A percentile compares a stretch with the other conserved stretches of the same genome.
These are phyloP conservation scores for Megaptera novaeangliae DNA, from an alignment of 2,113 vertebrate species.

Conservation along the genomic window DNA sequence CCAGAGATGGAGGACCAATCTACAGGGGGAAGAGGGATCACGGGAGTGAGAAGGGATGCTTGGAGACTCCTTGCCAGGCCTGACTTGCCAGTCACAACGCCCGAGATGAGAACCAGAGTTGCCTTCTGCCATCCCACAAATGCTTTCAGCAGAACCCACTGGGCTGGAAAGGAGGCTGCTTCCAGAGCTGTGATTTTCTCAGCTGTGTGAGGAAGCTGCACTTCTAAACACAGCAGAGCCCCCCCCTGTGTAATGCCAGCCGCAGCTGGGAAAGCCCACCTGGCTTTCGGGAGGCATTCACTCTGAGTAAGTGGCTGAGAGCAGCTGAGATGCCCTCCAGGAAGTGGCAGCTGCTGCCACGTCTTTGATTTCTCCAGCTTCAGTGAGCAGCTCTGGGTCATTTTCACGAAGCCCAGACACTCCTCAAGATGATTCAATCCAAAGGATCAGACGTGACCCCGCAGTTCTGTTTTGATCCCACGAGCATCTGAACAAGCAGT, in stretches of 20 bases:
- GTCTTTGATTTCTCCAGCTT: slow-evolving; percentile 28
- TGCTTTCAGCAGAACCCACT: background rate
- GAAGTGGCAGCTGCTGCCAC: background rate
- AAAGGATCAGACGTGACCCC: slow-evolving; percentile 25
- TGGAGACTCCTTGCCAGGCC: background rate
- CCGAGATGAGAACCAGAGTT: background rate
- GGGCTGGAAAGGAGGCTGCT: background rate
- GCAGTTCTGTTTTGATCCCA: background rate
- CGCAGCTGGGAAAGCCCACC: slow-evolving; percentile 46
- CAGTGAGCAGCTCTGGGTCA: background rate
- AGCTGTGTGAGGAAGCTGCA: background rate
- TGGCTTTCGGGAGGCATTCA: background rate
- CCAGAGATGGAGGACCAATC: background rate
- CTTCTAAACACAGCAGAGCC: slow-evolving; percentile 26
- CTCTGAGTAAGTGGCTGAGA: background rate
- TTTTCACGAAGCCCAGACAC: background rate
- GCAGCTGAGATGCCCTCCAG: slow-evolving; percentile 14
- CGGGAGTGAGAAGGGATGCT: background rate
- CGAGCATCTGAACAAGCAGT: background rate
- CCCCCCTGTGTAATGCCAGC: background rate
- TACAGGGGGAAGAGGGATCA: background rate
- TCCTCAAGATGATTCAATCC: slow-evolving; percentile 43
- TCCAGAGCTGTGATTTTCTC: background rate
- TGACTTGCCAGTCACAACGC: background rate
- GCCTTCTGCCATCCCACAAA: background rate